Evolutionary conservation across 2,888 invertebrate genomes (phyloP).

Genomic region (Cheilosia variabilis): DNA sequence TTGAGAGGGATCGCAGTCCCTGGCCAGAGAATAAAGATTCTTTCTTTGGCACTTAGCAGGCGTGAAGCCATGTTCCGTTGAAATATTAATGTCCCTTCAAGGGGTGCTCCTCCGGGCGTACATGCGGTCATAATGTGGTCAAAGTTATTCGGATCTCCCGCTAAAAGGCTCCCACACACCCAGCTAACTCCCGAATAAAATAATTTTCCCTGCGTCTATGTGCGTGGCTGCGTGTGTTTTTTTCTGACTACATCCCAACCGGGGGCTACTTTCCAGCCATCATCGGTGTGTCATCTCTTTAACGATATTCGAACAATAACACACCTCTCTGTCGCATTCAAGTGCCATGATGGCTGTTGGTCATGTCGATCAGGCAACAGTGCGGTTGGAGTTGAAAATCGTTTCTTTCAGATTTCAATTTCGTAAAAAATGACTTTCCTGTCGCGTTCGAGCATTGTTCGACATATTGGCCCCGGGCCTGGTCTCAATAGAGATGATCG

Average conservation of each 20-base stretch:
- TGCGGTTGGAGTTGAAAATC: neutral
- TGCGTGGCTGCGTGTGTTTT: neutral
- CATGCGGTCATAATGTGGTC: neutral
- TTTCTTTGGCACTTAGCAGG: slow-evolving; percentile 54
- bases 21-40: slow-evolving; percentile 48
- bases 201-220: neutral
- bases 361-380: neutral
- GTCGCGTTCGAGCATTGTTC: slow-evolving; percentile 13
- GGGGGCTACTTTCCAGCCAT: slow-evolving; percentile 37
- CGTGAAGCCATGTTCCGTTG: slow-evolving; percentile 42
- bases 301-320: slow-evolving; percentile 30
- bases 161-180: neutral
- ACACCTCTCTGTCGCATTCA: slow-evolving; percentile 42
- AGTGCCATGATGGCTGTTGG: slow-evolving; percentile 25
- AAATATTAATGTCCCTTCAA: slow-evolving; percentile 21
- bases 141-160: neutral
- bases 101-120: neutral
- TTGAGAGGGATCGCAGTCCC: slow-evolving; percentile 34
- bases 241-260: neutral
- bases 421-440: slow-evolving; percentile 30
- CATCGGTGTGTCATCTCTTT: slow-evolving; percentile 40
- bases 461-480: neutral
- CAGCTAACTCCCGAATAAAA: too few species aligned
- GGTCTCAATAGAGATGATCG: slow-evolving; percentile 1
- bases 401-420: slow-evolving; percentile 1